Evolutionary conservation across 2,797 vertebrate species (phyloP), one percentile per base, ranked within the genome.

Genomic region (Myotis planiceps): DNA sequence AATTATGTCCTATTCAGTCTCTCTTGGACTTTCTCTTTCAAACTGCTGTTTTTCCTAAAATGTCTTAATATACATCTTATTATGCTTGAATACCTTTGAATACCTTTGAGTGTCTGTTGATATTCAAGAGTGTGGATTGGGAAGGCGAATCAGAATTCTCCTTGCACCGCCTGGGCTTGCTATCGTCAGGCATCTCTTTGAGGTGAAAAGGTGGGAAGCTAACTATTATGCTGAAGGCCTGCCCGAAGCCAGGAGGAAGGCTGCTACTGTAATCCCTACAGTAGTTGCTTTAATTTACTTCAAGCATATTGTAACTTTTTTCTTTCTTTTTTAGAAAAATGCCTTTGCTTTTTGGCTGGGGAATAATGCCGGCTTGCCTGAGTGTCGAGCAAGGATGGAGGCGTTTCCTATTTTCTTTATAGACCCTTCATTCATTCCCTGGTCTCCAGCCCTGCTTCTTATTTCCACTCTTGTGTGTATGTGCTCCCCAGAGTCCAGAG

Each of bases 1-100:
- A 53, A 87, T 65, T 75, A 88, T 49, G 47, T 51, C 55, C 21
- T 12, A 19, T 71, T 90, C n/a, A 76, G 2, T 55, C 49, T 90
- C 45, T 63, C 76, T 71, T 83, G 25, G 58, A 37, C 23, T 69
- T 82, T 85, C 15, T 65, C 80, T 89, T 94, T 69, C 15, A 69
- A 23, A 76, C 6, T 37, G 10, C 49, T 53, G 2, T 74, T 80
- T 83, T 66, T 63, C 27, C 58, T 89, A 29, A 69, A 75, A 21
- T 45, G 18, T 88, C 7, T 39, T 39, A 14, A 39, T 39, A 69
- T 39, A 39, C 37, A 69, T 7, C 21, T 69, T 69, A 69, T 25
- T 39, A 25, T 69, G 37, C 23, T 69, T 37, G 47, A 60, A 45
- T 72, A 25, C 19, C 1, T 79, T 69, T 37, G 47, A 60, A 45